Evolutionary conservation across 2,888 invertebrate species (phyloP).

Genomic region (Ophioninae sp.): DNA sequence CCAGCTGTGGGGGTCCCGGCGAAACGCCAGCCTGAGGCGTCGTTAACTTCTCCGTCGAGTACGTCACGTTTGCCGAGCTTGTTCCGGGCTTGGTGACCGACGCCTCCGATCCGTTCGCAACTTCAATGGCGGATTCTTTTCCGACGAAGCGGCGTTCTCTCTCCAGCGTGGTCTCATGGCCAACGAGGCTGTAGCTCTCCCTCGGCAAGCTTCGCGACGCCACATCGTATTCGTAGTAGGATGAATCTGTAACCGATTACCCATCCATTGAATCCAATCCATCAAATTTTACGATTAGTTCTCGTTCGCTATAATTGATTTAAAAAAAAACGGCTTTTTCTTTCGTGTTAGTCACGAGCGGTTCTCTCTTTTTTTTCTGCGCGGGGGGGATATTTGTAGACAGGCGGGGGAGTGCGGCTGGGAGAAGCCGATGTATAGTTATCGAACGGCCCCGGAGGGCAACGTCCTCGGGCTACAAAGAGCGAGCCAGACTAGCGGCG

Average conservation of each 20-base stretch:
- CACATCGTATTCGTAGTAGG: slow-evolving; percentile 64
- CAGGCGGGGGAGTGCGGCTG: slow-evolving; percentile 4
- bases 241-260: slow-evolving; percentile 64
- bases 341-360: not conserved
- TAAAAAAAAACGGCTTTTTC: too few species aligned
- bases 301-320: too few species aligned
- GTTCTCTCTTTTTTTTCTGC: not conserved
- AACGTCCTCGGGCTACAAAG: slow-evolving; percentile 53
- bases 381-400: slow-evolving; percentile 31
- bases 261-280: too few species aligned
- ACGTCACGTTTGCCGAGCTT: slow-evolving; percentile 65
- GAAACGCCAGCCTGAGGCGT: slow-evolving; percentile 27
- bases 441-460: slow-evolving; percentile 57
- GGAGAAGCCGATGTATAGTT: slow-evolving; percentile 19
- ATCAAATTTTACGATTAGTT: too few species aligned
- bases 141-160: slow-evolving; percentile 63
- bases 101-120: slow-evolving; percentile 27
- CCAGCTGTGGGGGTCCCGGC: slow-evolving; percentile 33
- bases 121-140: slow-evolving; percentile 25
- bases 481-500: slow-evolving; percentile 10
- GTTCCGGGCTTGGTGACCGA: slow-evolving; percentile 60
- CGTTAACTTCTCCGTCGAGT: slow-evolving; percentile 66
- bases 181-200: slow-evolving; percentile 31
- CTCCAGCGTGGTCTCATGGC: slow-evolving; percentile 24
- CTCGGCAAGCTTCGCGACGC: slow-evolving; percentile 44